These are phyloP conservation scores for Pseudorectes ferrugineus DNA, from an alignment of 2,113 vertebrate species.

Conservation along the genomic window DNA sequence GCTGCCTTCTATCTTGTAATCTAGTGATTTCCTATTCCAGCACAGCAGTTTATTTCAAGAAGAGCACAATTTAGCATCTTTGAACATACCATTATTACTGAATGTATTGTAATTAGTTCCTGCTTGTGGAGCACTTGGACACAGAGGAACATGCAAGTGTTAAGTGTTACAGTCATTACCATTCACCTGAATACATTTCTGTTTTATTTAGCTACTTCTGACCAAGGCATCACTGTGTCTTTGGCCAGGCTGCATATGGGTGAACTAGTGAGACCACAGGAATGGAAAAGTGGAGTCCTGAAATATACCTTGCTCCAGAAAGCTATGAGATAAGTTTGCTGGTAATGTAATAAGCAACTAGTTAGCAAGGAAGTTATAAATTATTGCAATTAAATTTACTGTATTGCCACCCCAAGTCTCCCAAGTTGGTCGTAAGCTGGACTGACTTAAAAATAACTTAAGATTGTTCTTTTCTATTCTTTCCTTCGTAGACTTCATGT, in stretches of 20 bases:
- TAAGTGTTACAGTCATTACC: neutral
- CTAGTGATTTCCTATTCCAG: neutral
- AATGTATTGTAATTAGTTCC: neutral
- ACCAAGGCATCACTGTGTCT: neutral
- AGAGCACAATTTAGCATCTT: neutral
- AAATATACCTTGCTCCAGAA: neutral
- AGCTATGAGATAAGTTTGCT: neutral
- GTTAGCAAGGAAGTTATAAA: neutral
- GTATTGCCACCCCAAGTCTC: neutral
- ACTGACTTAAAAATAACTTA: neutral
- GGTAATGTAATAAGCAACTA: neutral
- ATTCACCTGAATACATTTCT: neutral
- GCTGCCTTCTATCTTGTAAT: neutral
- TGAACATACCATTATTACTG: neutral
- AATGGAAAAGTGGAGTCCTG: neutral
- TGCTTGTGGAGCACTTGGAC: neutral
- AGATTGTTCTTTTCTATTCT: neutral
- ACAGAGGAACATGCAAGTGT: neutral
- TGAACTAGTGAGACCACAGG: neutral
- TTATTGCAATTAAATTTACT: neutral
- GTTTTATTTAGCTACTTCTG: neutral
- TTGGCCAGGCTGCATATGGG: accelerated
- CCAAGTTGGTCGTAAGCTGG: neutral
- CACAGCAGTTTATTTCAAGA: neutral
- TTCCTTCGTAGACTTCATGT: neutral